phyloP scores from a whole-genome alignment of 2,888 invertebrate genomes.

The Quadroppia sp. region DNA sequence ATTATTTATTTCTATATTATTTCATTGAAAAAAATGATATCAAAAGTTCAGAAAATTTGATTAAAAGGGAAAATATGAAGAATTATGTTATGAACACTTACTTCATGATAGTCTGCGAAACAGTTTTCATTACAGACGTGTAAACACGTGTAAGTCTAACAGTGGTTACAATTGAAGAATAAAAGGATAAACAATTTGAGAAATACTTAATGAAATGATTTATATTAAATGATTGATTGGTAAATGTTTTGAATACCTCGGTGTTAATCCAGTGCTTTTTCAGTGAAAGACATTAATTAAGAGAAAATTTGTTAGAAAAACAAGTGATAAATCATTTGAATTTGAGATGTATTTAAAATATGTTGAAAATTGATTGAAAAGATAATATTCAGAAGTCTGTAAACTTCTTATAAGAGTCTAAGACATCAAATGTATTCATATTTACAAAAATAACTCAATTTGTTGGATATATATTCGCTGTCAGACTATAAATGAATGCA shows the following conservation, averaged over 20 bases:
- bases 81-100: slow-evolving; percentile 44
- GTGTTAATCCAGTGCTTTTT: slow-evolving; percentile 38
- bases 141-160: slow-evolving; percentile 80
- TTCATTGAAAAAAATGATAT: neutral
- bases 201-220: no score
- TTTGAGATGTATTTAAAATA: no score
- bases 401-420: no score
- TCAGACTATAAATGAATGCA: no score
- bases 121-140: slow-evolving; percentile 45
- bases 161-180: neutral
- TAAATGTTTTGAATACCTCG: slow-evolving; percentile 49
- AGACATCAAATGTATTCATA: no score
- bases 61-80: neutral
- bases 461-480: no score
- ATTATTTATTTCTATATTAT: neutral
- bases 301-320: neutral
- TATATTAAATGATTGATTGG: neutral
- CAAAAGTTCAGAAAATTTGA: neutral
- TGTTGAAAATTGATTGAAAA: no score
- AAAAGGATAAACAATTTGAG: neutral
- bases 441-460: no score
- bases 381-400: no score
- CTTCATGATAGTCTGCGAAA: slow-evolving; percentile 45
- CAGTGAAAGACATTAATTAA: neutral
- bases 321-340: slow-evolving; percentile 2